Evolutionary conservation across 2,797 vertebrate genomes (phyloP).

Genomic region (Bradypus variegatus): DNA sequence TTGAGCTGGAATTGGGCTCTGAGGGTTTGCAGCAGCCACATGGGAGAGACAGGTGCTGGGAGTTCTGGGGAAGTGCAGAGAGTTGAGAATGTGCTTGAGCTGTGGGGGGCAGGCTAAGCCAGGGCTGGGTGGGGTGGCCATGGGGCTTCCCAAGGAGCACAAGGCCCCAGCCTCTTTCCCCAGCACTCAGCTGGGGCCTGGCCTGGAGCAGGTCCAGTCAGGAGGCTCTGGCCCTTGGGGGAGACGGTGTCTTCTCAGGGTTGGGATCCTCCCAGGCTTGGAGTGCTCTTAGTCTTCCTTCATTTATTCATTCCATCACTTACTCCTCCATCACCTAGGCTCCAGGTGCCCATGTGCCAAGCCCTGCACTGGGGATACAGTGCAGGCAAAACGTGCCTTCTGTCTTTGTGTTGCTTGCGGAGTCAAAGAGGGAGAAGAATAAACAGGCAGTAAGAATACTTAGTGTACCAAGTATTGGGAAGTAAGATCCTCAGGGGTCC

Average conservation of each 20-base stretch:
- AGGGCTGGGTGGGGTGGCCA: background rate
- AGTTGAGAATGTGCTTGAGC: background rate
- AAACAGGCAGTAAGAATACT: background rate
- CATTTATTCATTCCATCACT: background rate
- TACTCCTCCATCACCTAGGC: background rate
- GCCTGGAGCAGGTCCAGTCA: too few relatives aligned
- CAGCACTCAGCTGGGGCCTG: background rate
- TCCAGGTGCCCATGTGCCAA: background rate
- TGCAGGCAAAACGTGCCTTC: fast-evolving
- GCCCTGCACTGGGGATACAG: background rate
- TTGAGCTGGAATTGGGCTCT: fast-evolving
- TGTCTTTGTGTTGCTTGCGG: background rate
- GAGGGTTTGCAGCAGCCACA: background rate
- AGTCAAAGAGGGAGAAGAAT: background rate
- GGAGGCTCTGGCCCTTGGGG: background rate
- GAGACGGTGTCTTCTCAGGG: fast-evolving
- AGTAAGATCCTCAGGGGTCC: background rate
- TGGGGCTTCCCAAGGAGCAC: background rate
- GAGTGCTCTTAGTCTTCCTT: background rate
- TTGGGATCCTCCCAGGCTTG: background rate
- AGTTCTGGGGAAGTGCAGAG: background rate
- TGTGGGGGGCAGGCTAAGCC: background rate
- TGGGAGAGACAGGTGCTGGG: background rate
- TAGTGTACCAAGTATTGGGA: too few relatives aligned
- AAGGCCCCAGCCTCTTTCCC: background rate